Base-by-base conservation (phyloP, 2,113 vertebrate genomes). In the Azemiops feae region DNA sequence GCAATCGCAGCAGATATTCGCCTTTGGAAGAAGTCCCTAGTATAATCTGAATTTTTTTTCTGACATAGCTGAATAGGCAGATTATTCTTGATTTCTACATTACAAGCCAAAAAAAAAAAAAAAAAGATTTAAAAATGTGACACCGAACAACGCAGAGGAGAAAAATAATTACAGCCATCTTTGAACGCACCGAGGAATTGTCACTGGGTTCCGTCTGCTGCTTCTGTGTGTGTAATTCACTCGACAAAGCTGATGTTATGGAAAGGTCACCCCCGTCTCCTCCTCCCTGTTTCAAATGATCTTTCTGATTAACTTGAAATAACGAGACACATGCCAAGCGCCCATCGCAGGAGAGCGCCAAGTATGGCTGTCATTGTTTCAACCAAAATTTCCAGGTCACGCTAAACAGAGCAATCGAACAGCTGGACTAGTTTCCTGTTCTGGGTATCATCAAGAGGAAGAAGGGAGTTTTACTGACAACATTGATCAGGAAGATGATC, bases 71-170 rank as follows among this genome's bases (percentile, higher is more conserved):
- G 1, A 81, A 20, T 3, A 22, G 16, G 34, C 16, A 39, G 69
- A 81, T 81, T 39, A 39, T 43, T 81, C 74, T 81, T 43, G 74
- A 81, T 43, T 81, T 81, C 74, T 81, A 81, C 74, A 22, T 43
- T 43, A 43, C 34, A 81, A 81, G 74, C 18, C 8, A 10, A 10
- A 9, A 22, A 39, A 43, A 3, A 22, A 74, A 6, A 30, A 16
- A 34, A 74, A 81, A 20, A 64, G 34, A 94, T 93, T 12, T n/a
- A 93, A 95, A 95, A 89, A 55, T 0, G 14, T 89, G 0, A 92
- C 88, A 93, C 34, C 5, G 4, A 86, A 89, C 95, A 95, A 96
- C 93, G 94, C 94, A 94, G 95, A 94, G 92, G 54, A 3, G 60
- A 85, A 93, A 92, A 93, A 93, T 27, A 86, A 93, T 89, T 93